Percentiles rank a stretch among this genome's conserved stretches.
Evolutionary conservation across 2,113 vertebrate genomes (phyloP).

Genomic region (Mormyrus lacerda): DNA sequence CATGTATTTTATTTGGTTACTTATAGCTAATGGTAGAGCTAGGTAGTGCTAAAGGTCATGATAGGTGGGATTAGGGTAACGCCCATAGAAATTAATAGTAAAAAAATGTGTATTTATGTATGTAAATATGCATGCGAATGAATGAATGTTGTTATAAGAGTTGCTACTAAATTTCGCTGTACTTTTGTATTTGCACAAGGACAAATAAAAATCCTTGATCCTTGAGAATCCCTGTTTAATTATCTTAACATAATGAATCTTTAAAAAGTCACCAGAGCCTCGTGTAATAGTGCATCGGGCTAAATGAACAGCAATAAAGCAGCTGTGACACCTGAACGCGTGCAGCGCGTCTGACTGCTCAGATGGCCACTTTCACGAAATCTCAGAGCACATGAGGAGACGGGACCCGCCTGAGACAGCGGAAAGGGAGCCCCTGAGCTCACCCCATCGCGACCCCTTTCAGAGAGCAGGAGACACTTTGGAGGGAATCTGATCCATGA

Average conservation of each 20-base stretch:
- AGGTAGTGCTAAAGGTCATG: not conserved
- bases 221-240: not conserved
- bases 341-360: slow-evolving; percentile 48
- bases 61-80: not conserved
- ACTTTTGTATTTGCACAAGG: not conserved
- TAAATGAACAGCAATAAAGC: slow-evolving; percentile 38
- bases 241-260: not conserved
- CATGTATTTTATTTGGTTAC: not conserved
- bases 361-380: slow-evolving; percentile 42
- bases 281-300: slow-evolving; percentile 22
- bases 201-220: not conserved
- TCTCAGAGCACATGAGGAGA: not conserved
- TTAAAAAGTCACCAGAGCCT: not conserved
- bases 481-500: slow-evolving; percentile 60
- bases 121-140: not conserved
- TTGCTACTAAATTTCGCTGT: not conserved
- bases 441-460: slow-evolving; percentile 55
- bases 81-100: not conserved
- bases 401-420: slow-evolving; percentile 26
- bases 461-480: slow-evolving; percentile 58
- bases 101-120: not conserved
- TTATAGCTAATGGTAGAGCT: not conserved
- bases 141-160: not conserved
- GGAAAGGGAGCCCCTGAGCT: slow-evolving; percentile 25
- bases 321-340: slow-evolving; percentile 46